These are phyloP conservation scores for Drosophila malerkotliana DNA, from an alignment of 1,140 invertebrate genomes.

Conservation along the genomic window DNA sequence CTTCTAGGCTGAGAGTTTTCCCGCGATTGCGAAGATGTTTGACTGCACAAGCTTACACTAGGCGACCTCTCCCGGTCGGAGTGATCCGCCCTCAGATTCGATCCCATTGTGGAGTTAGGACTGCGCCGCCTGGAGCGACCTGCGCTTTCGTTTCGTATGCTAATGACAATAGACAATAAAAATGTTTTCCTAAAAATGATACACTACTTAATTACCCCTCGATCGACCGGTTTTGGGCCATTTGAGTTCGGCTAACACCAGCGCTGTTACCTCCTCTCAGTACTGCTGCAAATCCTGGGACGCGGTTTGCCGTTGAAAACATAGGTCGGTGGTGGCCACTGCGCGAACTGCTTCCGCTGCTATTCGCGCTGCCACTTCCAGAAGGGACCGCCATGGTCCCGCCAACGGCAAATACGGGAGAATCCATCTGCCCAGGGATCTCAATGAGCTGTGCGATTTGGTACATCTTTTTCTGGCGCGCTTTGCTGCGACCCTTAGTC, in stretches of 20 bases:
- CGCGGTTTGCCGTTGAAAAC: slow-evolving; percentile 86
- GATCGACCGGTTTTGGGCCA: slow-evolving; percentile 77
- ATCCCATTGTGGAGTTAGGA: slow-evolving; percentile 58
- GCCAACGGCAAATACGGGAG: slow-evolving; percentile 83
- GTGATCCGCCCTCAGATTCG: slow-evolving; percentile 36
- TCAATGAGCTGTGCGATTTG: slow-evolving; percentile 96
- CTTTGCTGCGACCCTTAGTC: slow-evolving; percentile 95
- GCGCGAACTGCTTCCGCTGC: slow-evolving; percentile 56
- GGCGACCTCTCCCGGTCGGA: slow-evolving; percentile 65
- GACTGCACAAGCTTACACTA: slow-evolving; percentile 63
- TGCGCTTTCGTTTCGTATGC: slow-evolving; percentile 79
- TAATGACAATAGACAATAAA: slow-evolving; percentile 22
- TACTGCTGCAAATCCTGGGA: slow-evolving; percentile 89
- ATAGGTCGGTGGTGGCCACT: slow-evolving; percentile 85
- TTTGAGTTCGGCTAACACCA: slow-evolving; percentile 76
- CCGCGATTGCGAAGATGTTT: slow-evolving; percentile 73
- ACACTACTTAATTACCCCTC: slow-evolving; percentile 64
- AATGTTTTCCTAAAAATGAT: too few species aligned
- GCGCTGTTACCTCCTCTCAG: slow-evolving; percentile 85
- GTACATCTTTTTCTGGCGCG: slow-evolving; percentile 97
- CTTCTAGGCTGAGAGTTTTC: slow-evolving; percentile 68
- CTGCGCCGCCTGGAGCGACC: slow-evolving; percentile 75
- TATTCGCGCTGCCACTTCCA: slow-evolving; percentile 52
- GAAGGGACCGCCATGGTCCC: slow-evolving; percentile 70
- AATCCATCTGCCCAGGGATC: slow-evolving; percentile 88